These are phyloP conservation scores for Drosophila sordidula DNA, from an alignment of 2,888 invertebrate species.

Conservation along the genomic window DNA sequence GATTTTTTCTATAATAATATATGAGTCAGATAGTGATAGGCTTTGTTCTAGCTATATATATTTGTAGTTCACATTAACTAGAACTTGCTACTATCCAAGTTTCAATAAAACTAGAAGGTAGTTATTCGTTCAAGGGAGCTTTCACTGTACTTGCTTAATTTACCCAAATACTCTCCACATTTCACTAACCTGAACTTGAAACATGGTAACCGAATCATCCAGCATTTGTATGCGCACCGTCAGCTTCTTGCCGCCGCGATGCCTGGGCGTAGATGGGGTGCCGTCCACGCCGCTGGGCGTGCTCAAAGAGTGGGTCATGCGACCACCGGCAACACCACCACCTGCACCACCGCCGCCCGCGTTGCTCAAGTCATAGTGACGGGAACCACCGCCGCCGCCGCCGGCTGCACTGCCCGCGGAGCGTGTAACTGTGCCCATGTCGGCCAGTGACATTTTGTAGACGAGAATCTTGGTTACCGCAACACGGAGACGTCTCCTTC, in stretches of 20 bases:
- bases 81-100: too few species aligned
- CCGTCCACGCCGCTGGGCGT: constrained; percentile 93
- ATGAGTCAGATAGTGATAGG: too few species aligned
- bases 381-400: constrained; percentile 50
- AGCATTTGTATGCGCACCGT: constrained; percentile 95
- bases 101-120: too few species aligned
- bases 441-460: constrained; percentile 84
- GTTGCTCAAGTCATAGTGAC: constrained; percentile 53
- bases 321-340: constrained; percentile 84
- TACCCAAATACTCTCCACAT: not conserved
- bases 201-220: constrained; percentile 94
- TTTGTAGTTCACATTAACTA: too few species aligned
- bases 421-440: constrained; percentile 82
- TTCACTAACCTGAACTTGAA: constrained; percentile 93
- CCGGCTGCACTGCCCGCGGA: constrained; percentile 67
- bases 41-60: too few species aligned
- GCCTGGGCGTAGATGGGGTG: constrained; percentile 89
- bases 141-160: too few species aligned
- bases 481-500: constrained; percentile 18
- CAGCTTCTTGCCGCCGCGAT: constrained; percentile 95
- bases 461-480: constrained; percentile 74
- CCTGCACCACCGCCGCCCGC: constrained; percentile 64
- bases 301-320: constrained; percentile 94
- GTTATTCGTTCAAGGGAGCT: too few species aligned
- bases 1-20: too few species aligned